These are phyloP conservation scores for Picus viridis DNA, from an alignment of 2,797 vertebrate genomes.

Conservation along the genomic window DNA sequence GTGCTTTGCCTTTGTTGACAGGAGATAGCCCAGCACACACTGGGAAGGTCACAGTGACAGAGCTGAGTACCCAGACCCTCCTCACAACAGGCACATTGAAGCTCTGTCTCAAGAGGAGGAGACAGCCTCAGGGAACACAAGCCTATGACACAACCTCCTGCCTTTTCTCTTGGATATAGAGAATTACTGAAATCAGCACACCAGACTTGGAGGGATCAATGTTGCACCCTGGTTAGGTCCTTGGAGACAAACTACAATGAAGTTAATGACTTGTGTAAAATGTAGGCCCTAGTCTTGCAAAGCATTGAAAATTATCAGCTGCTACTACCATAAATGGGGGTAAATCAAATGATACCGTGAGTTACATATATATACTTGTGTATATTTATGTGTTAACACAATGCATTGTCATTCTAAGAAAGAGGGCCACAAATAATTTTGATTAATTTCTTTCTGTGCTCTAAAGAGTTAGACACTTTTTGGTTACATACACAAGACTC, in stretches of 20 bases:
- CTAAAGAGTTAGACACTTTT: neutral
- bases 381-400: neutral
- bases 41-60: neutral
- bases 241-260: neutral
- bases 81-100: neutral
- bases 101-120: neutral
- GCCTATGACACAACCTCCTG: neutral
- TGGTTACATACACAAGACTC: neutral
- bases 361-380: neutral
- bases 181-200: rapidly evolving
- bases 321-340: neutral
- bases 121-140: neutral
- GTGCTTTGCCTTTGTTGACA: neutral
- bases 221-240: neutral
- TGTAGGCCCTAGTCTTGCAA: neutral
- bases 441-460: neutral
- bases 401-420: neutral
- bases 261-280: neutral
- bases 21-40: neutral
- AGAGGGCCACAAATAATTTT: neutral
- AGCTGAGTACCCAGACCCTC: neutral
- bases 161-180: neutral
- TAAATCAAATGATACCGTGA: rapidly evolving
- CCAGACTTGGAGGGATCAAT: neutral
- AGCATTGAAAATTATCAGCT: neutral